Evolutionary conservation across 2,113 vertebrate species (phyloP), one percentile per base, ranked within the genome.

Genomic region (Nannobrachium achirus): DNA sequence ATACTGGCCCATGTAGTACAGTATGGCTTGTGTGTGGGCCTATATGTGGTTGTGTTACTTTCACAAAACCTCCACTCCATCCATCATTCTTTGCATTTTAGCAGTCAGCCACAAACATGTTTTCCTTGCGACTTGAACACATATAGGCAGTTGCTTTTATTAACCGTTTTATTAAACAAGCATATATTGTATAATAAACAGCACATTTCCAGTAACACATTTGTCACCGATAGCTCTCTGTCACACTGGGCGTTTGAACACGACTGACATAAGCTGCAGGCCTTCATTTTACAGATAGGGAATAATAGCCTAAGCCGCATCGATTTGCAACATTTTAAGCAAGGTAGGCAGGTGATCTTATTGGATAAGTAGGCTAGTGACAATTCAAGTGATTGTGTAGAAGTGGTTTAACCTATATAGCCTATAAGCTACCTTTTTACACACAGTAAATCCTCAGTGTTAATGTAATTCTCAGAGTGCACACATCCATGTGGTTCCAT

Each of bases 121-220:
- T 65, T 62, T 56, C n/a, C 1, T 65, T 66, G 61, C 56, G 57
- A 51, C 19, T 75, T 61, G 16, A 64, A 66, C 71, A 77, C 69
- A 86, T 53, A 66, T 4, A 51, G 60, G 63, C 57, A 66, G 39
- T 74, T 72, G 52, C 50, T 57, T 83, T 83, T 83, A 78, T 80
- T 76, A 15, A 77, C 71, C 59, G 42, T 82, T 89, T 83, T 88
- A 85, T 89, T 78, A 89, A 92, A 92, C 86, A 92, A 89, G 82
- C 87, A 87, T 79, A 86, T 85, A 84, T 79, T 84, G 71, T 70
- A 53, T 71, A 76, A 75, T 71, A 83, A 71, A 81, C 73, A 55
- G 42, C 40, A 71, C 75, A 75, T 51, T 56, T 71, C 51, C 53
- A 73, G 75, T 18, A 73, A 82, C 76, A 83, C 49, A 88, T 11